These are phyloP conservation scores for Drosophila atripex DNA, from an alignment of 2,888 invertebrate genomes.

Conservation along the genomic window DNA sequence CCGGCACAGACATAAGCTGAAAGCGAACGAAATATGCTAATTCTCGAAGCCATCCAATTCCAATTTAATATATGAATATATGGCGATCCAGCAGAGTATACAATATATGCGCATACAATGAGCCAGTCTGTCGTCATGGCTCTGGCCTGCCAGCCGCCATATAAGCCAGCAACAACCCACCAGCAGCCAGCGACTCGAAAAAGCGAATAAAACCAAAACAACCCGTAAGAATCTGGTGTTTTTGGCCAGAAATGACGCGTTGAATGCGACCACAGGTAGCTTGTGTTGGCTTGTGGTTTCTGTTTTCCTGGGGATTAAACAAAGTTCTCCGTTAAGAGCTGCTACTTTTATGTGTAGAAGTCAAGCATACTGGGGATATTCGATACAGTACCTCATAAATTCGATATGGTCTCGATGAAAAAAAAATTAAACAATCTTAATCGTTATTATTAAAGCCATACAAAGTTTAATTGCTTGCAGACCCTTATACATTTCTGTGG, in stretches of 20 bases:
- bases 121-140: conserved; percentile 61
- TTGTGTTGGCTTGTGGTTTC: conserved; percentile 43
- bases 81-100: conserved; percentile 36
- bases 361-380: conserved; percentile 4
- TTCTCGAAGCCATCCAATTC: conserved; percentile 47
- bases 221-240: conserved; percentile 33
- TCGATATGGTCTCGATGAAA: not conserved
- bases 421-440: not conserved
- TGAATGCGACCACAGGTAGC: conserved; percentile 52
- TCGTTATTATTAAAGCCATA: conserved; percentile 2
- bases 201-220: conserved; percentile 19
- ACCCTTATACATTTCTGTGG: not conserved
- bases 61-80: conserved; percentile 29
- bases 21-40: conserved; percentile 71
- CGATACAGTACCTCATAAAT: not conserved
- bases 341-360: not conserved
- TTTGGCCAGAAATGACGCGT: conserved; percentile 53
- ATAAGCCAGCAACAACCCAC: conserved; percentile 43
- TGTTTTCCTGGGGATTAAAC: conserved; percentile 7
- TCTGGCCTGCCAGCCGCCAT: conserved; percentile 43
- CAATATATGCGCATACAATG: conserved; percentile 29
- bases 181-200: conserved; percentile 9
- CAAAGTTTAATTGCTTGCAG: not conserved
- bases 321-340: conserved; percentile 5
- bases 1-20: conserved; percentile 26